These are phyloP conservation scores for Heterotilapia buettikoferi DNA, from an alignment of 2,113 vertebrate genomes.

Conservation along the genomic window DNA sequence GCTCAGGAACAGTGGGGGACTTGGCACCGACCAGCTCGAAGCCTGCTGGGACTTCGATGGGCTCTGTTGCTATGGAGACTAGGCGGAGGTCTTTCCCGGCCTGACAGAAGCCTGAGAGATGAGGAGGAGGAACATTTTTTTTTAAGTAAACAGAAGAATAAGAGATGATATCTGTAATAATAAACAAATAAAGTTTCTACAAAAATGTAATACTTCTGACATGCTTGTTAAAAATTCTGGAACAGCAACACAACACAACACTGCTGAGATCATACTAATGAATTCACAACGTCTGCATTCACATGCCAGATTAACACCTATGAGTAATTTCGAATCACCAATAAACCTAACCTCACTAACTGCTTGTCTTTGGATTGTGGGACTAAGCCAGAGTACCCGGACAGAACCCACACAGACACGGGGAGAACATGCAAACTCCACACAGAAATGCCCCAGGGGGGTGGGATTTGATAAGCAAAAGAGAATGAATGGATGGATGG, in stretches of 20 bases:
- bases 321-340: not conserved
- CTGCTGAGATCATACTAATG: not conserved
- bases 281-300: not conserved
- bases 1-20: conserved; percentile 90
- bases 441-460: not conserved
- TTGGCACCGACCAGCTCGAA: conserved; percentile 97
- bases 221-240: not conserved
- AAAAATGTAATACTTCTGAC: not conserved
- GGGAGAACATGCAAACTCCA: not conserved
- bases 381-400: not conserved
- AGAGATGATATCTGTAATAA: not conserved
- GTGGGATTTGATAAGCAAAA: not conserved
- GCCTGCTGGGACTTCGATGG: conserved; percentile 87
- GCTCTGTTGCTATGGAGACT: conserved; percentile 87
- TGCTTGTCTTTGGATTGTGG: not conserved
- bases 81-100: conserved; percentile 96
- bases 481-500: not conserved
- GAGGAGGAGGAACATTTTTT: not conserved
- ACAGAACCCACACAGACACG: not conserved
- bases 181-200: not conserved
- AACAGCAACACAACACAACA: not conserved
- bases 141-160: not conserved
- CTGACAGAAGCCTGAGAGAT: conserved; percentile 89
- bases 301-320: not conserved
- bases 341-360: not conserved